Evolutionary conservation across 2,888 invertebrate species (phyloP), one percentile per base, ranked within the genome.

Genomic region (Scelioninae gen. 2): DNA sequence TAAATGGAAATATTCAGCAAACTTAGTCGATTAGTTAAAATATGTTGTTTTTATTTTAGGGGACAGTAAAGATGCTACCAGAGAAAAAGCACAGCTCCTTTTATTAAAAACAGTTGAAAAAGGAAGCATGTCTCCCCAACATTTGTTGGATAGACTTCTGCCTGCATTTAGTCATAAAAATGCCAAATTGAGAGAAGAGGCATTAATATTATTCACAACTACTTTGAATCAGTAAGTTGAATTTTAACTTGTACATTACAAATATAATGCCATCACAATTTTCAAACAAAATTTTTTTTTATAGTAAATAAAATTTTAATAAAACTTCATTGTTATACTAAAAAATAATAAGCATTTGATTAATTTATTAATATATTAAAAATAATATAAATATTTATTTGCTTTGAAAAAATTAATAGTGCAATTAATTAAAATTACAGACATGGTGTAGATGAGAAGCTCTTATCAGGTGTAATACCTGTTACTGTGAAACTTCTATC

Each of bases 141-240:
- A 89, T 78, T 88, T 94, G 67, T 89, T 94, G 78, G 95, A 95
- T 78, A 91, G 92, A 83, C 87, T 95, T 69, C 88, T 89, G 48
- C 89, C 90, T 55, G 91, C 92, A 15, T 90, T 96, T 81, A 89
- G 90, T 78, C 97, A 97, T 88, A 97, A 97, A 88, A 96, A 97
- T 85, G 93, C 95, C 81, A 95, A 96, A 88, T 93, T 97, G 31
- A 87, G 96, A 58, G 96, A 97, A 83, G 97, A 97, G 86, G 92
- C 94, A 28, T 88, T 96, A 73, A 89, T 93, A 78, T 93, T 94
- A 78, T 91, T 97, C 78, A 93, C 94, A 74, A 91, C 93, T 65
- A 91, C 95, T 45, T 87, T 97, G 28, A 93, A 95, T 83, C 92
- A 93, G 94, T 96, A 87, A 91, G 92, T 70, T 5, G 5, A 31